A percentile compares a stretch with the other conserved stretches of the same genome.
phyloP scores from a whole-genome alignment of 92 coral and sea anemone genomes.

The Actinernus sp. region DNA sequence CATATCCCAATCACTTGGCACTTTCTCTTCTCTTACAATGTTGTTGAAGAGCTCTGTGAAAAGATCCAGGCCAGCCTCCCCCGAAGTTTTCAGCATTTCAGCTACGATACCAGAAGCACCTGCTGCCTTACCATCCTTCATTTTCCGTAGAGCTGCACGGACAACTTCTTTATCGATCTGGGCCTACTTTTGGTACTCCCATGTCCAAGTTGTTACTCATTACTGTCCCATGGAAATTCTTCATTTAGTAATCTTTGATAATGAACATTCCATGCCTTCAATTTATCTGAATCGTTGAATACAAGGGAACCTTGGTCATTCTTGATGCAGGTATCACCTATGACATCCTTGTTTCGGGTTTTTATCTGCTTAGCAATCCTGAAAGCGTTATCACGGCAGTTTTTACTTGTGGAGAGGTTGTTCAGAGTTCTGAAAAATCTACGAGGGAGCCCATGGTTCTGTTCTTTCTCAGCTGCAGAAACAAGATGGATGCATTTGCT shows the following conservation, averaged over 20 bases:
- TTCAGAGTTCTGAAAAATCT: constrained; percentile 76
- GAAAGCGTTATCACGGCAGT: constrained; percentile 13
- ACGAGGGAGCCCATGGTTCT: constrained; percentile 73
- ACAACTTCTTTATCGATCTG: constrained; percentile 8
- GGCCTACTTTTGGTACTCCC: constrained; percentile 8
- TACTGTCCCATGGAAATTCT: constrained; percentile 30
- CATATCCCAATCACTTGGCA: constrained; percentile 22
- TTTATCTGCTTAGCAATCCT: constrained; percentile 37
- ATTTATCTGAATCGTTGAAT: constrained; percentile 17
- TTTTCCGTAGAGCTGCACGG: background rate
- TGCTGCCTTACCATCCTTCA: constrained; percentile 24
- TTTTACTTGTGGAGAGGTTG: too few species aligned
- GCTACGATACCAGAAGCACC: constrained; percentile 41
- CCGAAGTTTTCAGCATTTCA: constrained; percentile 43
- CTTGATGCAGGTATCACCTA: constrained; percentile 38
- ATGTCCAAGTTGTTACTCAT: constrained; percentile 5
- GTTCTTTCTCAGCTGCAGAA: constrained; percentile 84
- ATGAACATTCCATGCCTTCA: constrained; percentile 28
- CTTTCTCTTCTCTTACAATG: constrained; percentile 7
- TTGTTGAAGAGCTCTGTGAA: background rate
- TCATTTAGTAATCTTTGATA: constrained; percentile 37
- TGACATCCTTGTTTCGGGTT: constrained; percentile 30
- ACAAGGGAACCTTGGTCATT: constrained; percentile 29
- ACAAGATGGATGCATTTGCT: constrained; percentile 76
- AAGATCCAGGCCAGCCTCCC: constrained; percentile 7